Conservation (phyloP, 2,797 vertebrate genomes). For the Peromyscus nudipes region DNA sequence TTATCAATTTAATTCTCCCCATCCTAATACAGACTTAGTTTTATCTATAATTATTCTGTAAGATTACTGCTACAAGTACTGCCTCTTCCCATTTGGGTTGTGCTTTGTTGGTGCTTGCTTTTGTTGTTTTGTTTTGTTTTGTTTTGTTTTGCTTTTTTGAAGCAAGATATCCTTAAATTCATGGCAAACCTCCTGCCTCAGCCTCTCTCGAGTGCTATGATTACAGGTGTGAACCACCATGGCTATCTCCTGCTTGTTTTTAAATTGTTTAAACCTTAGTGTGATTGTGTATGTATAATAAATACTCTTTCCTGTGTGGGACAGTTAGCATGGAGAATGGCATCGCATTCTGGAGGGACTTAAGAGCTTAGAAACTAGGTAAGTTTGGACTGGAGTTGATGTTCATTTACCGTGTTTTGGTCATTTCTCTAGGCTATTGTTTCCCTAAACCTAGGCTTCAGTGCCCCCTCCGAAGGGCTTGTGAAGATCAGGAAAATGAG, state of each 20-base stretch:
- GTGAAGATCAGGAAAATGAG: neutral
- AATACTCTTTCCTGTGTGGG: neutral
- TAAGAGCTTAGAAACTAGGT: neutral
- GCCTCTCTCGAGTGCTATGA: neutral
- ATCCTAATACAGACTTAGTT: neutral
- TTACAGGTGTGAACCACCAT: neutral
- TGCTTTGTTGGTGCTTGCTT: neutral
- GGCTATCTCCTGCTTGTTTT: neutral
- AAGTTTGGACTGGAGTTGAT: neutral
- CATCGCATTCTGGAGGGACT: slow-evolving; percentile 12
- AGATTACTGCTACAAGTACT: neutral
- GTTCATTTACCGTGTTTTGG: neutral
- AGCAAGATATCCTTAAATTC: neutral
- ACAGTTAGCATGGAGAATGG: neutral
- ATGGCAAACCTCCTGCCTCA: neutral
- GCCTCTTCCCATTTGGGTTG: neutral
- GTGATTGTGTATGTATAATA: neutral
- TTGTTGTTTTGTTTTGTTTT: neutral
- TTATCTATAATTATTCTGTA: neutral
- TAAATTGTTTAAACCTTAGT: slow-evolving; percentile 19
- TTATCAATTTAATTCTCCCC: neutral
- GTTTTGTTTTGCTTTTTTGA: neutral
- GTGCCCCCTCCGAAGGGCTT: neutral
- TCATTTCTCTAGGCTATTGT: neutral
- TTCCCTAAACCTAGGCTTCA: neutral